Evolutionary conservation across 2,113 vertebrate species (phyloP).

Genomic region (Puffinus mauretanicus): DNA sequence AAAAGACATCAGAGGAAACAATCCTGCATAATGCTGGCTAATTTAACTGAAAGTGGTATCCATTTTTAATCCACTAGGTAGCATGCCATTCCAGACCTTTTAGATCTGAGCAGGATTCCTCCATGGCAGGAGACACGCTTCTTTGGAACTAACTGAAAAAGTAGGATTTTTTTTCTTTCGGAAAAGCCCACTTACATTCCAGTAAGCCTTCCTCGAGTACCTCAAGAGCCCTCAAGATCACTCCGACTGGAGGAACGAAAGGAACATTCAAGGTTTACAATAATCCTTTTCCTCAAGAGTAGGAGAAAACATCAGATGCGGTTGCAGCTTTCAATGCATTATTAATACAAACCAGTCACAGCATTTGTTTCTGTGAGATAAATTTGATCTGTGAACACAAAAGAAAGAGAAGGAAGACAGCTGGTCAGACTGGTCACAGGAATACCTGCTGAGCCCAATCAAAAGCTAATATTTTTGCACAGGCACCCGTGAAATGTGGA

Average conservation of each 20-base stretch:
- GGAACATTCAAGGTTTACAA: background rate
- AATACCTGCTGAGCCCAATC: conserved; percentile 1
- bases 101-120: background rate
- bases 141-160: background rate
- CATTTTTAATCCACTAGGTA: background rate
- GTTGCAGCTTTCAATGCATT: background rate
- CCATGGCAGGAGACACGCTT: rapidly evolving
- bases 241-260: background rate
- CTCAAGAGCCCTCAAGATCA: background rate
- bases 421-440: conserved; percentile 27
- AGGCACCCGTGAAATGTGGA: background rate
- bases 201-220: background rate
- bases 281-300: background rate
- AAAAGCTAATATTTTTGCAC: conserved; percentile 28
- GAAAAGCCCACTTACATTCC: background rate
- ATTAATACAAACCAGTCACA: background rate
- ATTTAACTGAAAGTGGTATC: background rate
- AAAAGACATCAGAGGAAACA: background rate
- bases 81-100: background rate
- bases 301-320: background rate
- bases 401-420: conserved; percentile 5
- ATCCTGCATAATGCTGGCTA: background rate
- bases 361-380: background rate
- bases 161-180: background rate
- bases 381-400: conserved; percentile 13